Evolutionary conservation across 2,113 vertebrate genomes (phyloP).

Genomic region (Siniperca knerii): DNA sequence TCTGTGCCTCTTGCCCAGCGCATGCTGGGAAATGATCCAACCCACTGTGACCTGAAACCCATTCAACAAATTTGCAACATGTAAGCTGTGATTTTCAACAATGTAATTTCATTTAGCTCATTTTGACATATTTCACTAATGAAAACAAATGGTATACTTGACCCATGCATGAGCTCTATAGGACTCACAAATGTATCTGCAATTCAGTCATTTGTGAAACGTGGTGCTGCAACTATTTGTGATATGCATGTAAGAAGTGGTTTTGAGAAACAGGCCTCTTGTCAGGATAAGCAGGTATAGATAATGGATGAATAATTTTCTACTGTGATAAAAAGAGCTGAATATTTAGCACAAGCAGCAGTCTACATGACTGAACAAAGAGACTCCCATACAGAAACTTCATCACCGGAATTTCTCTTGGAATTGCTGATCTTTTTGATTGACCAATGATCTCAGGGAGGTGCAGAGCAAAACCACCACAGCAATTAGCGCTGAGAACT

Average conservation of each 20-base stretch:
- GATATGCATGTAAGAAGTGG: not conserved
- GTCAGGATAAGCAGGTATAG: not conserved
- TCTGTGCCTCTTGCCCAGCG: not conserved
- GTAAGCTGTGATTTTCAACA: not conserved
- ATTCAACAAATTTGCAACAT: not conserved
- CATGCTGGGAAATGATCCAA: slow-evolving; percentile 1
- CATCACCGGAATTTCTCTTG: not conserved
- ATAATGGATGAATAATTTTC: not conserved
- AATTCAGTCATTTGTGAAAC: not conserved
- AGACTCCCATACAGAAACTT: not conserved
- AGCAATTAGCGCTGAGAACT: slow-evolving; percentile 37
- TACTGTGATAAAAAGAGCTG: not conserved
- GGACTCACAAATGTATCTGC: not conserved
- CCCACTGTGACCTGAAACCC: not conserved
- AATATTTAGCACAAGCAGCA: not conserved
- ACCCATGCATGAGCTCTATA: not conserved
- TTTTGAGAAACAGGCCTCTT: not conserved
- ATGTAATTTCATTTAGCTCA: not conserved
- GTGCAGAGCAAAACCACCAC: slow-evolving; percentile 24
- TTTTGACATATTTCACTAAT: not conserved
- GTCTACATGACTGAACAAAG: not conserved
- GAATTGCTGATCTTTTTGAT: slow-evolving; percentile 16
- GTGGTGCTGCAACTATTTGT: not conserved
- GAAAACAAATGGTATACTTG: not conserved
- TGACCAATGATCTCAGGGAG: slow-evolving; percentile 44